These are phyloP conservation scores for Cotesia typhae DNA, from an alignment of 1,140 invertebrate species.

Conservation along the genomic window DNA sequence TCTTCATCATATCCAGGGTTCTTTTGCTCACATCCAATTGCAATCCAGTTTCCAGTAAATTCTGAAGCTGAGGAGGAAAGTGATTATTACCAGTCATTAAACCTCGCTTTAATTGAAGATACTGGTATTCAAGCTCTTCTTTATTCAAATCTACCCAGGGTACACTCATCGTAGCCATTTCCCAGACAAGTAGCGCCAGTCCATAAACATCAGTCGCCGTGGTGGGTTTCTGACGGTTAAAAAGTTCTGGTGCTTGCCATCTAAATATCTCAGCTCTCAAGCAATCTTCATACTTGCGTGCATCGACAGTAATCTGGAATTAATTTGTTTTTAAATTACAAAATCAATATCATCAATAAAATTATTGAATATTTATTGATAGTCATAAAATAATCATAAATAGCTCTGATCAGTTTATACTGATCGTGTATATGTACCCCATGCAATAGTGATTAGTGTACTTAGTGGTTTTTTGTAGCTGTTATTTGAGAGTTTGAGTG, in stretches of 20 bases:
- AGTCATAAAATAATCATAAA: not conserved
- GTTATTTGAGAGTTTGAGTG: no score
- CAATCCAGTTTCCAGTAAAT: conserved; percentile 50
- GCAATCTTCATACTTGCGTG: conserved; percentile 44
- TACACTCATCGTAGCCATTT: conserved; percentile 52
- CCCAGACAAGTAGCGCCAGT: conserved; percentile 53
- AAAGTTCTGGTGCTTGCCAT: conserved; percentile 55
- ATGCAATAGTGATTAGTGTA: no score
- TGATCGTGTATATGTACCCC: no score
- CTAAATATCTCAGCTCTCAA: conserved; percentile 49
- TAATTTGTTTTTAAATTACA: conserved; percentile 26
- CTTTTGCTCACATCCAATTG: conserved; percentile 48
- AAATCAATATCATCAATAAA: not conserved
- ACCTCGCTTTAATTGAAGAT: conserved; percentile 43
- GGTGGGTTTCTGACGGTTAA: conserved; percentile 33
- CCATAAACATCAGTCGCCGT: conserved; percentile 51
- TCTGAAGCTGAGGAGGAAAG: conserved; percentile 49
- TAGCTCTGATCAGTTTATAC: no score
- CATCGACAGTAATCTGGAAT: conserved; percentile 36
- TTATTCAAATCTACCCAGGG: conserved; percentile 49
- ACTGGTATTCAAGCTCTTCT: conserved; percentile 46
- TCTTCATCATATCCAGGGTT: conserved; percentile 51
- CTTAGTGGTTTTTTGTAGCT: no score
- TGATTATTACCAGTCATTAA: conserved; percentile 43
- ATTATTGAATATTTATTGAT: not conserved